Percentiles rank a stretch among this genome's conserved stretches.
phyloP scores from a whole-genome alignment of 1,140 invertebrate species.

The Scylla paramamosain region DNA sequence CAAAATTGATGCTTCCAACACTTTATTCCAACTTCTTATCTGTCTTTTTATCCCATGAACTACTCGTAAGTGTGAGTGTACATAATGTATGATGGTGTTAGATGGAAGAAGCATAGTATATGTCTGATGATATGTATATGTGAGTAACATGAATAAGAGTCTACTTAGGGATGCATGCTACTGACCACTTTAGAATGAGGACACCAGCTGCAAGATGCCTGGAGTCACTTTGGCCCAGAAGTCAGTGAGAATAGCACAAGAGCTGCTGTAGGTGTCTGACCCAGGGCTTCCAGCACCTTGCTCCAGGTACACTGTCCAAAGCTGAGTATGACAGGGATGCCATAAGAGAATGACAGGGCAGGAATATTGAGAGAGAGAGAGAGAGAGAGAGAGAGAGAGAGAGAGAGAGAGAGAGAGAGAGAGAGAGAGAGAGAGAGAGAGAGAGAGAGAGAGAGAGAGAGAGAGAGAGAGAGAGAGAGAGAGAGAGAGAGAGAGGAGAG shows the following conservation, averaged over 20 bases:
- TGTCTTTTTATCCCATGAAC: no score
- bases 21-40: no score
- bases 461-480: neutral
- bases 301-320: slow-evolving; percentile 99
- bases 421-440: neutral
- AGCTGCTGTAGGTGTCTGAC: slow-evolving; percentile 86
- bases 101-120: no score
- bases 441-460: no score
- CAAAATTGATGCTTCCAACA: no score
- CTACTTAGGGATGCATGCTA: slow-evolving; percentile 58
- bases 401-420: neutral
- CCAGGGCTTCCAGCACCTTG: slow-evolving; percentile 87
- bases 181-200: slow-evolving; percentile 95
- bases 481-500: neutral
- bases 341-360: neutral
- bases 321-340: slow-evolving; percentile 81
- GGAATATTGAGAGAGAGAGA: neutral
- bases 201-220: slow-evolving; percentile 94
- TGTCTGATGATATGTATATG: neutral
- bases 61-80: no score
- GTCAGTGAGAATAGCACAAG: slow-evolving; percentile 94
- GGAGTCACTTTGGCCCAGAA: slow-evolving; percentile 99
- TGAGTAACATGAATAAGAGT: neutral
- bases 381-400: neutral
- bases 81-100: neutral